Evolutionary conservation across 2,797 vertebrate genomes (phyloP), one percentile per base, ranked within the genome.

Genomic region (Siniperca scherzeri): DNA sequence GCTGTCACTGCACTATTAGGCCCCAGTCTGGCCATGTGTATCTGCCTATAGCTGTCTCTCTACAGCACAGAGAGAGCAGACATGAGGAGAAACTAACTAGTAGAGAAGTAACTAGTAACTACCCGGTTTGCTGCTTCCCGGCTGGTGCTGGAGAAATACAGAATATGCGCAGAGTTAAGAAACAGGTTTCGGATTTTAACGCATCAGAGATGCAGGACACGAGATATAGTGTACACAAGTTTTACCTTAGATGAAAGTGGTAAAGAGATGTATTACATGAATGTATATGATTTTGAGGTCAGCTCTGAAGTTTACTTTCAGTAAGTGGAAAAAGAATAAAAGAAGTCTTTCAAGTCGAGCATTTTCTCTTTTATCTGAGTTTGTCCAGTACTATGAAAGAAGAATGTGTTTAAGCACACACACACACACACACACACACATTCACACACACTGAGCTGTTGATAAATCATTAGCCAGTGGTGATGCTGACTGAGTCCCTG

Each of bases 391-490:
- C 80, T 61, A 46, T 60, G 56, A 67, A 59, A 62, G 60, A 72
- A 30, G 48, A 55, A 74, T 44, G 61, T 55, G 61, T 76, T 42
- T 9, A 67, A 74, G 40, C 71, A 70, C 36, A 76, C 62, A 62
- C 67, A 80, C 40, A 80, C 52, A 70, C 60, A 78, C n/a, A n/a
- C n/a, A n/a, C 57, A 70, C 70, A 78, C 70, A 85, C 78, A 61
- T 48, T 73, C 61, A 77, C 64, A 74, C 40, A 68, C 44, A 57
- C n/a, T 7, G 27, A 77, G 22, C 44, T 62, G 52, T 25, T 74
- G 73, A 79, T 90, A 53, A 83, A 91, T 87, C 78, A 86, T 86
- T 84, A 85, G 73, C 72, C 53, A 21, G 67, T 5, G 25, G 57
- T 68, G 73, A 71, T 74, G 72, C 74, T 84, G 81, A 72, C 73